phyloP scores from a whole-genome alignment of 2,113 vertebrate species.

The Phrynocephalus versicolor region DNA sequence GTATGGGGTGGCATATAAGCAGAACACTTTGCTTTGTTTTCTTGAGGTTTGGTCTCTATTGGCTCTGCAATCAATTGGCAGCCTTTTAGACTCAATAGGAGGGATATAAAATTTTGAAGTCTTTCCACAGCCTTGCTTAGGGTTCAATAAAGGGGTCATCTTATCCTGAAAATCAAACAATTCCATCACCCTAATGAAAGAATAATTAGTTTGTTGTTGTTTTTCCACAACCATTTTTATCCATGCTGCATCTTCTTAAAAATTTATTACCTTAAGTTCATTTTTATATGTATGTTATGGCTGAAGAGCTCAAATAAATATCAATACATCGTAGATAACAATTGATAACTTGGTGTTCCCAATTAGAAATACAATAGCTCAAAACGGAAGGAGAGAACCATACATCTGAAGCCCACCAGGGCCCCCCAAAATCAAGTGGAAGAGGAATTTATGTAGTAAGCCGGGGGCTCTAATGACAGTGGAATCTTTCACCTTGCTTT shows the following conservation, averaged over 20 bases:
- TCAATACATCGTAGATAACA: conserved; percentile 8
- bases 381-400: conserved; percentile 42
- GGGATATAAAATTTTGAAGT: too few relatives aligned
- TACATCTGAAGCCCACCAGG: conserved; percentile 37
- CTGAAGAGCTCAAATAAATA: neutral
- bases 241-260: neutral
- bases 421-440: conserved; percentile 26
- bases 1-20: too few relatives aligned
- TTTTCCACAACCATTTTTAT: too few relatives aligned
- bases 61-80: too few relatives aligned
- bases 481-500: conserved; percentile 34
- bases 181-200: too few relatives aligned
- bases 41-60: too few relatives aligned
- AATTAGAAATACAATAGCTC: conserved; percentile 49
- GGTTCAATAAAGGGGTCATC: too few relatives aligned
- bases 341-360: conserved; percentile 39
- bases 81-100: too few relatives aligned
- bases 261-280: neutral
- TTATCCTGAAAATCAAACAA: too few relatives aligned
- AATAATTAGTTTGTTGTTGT: too few relatives aligned
- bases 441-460: conserved; percentile 25
- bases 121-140: too few relatives aligned
- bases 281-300: neutral
- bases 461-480: neutral
- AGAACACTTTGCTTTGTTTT: too few relatives aligned